Conservation (phyloP, 2,113 vertebrate species). For the Actenoides hombroni region DNA sequence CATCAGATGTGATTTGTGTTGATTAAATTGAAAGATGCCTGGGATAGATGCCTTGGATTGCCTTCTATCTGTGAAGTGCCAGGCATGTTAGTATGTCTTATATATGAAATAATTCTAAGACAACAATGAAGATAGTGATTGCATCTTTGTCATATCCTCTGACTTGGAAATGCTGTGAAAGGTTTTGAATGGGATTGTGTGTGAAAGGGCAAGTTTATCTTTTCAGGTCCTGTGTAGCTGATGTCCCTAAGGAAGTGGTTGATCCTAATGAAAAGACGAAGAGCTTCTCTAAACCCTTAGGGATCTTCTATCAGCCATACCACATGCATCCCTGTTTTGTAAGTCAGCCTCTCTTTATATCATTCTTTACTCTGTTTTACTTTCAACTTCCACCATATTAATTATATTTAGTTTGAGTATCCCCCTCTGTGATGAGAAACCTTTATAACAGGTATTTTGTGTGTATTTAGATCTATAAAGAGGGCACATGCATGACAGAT, state of each 20-base stretch:
- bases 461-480: not conserved
- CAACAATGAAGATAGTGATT: slow-evolving; percentile 19
- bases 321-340: not conserved
- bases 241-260: slow-evolving; percentile 12
- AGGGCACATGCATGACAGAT: not conserved
- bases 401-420: not conserved
- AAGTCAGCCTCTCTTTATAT: not conserved
- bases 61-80: slow-evolving; percentile 28
- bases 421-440: slow-evolving; percentile 24
- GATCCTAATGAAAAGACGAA: slow-evolving; percentile 21
- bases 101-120: slow-evolving; percentile 1
- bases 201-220: slow-evolving; percentile 44
- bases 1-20: not conserved
- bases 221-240: not conserved
- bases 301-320: not conserved
- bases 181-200: not conserved
- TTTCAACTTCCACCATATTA: not conserved
- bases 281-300: slow-evolving; percentile 1
- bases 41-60: not conserved
- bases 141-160: not conserved
- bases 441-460: not conserved
- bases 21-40: not conserved
- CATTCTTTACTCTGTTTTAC: not conserved
- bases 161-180: slow-evolving; percentile 7
- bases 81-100: not conserved